phyloP scores from a whole-genome alignment of 1,140 invertebrate genomes.

The Acromyrmex echinatior region DNA sequence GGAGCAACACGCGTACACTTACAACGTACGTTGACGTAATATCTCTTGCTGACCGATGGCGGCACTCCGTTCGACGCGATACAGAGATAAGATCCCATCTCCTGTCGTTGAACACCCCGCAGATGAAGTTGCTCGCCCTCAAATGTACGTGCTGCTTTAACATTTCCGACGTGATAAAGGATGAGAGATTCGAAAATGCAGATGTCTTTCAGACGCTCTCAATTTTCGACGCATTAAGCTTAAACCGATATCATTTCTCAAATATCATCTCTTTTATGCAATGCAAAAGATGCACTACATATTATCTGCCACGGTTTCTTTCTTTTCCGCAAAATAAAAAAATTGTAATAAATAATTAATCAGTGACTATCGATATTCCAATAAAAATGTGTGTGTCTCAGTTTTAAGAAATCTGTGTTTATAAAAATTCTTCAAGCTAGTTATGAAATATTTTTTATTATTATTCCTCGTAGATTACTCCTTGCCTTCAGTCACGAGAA shows the following conservation, averaged over 20 bases:
- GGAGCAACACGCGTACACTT: slow-evolving; percentile 84
- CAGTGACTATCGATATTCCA: not conserved
- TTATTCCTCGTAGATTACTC: not conserved
- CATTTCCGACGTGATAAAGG: slow-evolving; percentile 22
- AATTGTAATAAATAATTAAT: slow-evolving; percentile 7
- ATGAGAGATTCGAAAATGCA: not conserved
- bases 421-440: not conserved
- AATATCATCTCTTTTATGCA: not conserved
- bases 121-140: slow-evolving; percentile 91
- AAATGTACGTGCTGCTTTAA: slow-evolving; percentile 88
- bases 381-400: not conserved
- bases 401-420: not conserved
- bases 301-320: not conserved
- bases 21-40: slow-evolving; percentile 94
- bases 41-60: slow-evolving; percentile 93
- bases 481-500: not conserved
- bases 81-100: slow-evolving; percentile 96
- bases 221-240: not conserved
- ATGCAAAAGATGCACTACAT: not conserved
- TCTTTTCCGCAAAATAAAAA: not conserved
- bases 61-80: slow-evolving; percentile 95
- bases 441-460: not conserved
- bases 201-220: not conserved
- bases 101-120: slow-evolving; percentile 91
- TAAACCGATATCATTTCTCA: slow-evolving; percentile 2